These are phyloP conservation scores for Dendropsophus ebraccatus DNA, from an alignment of 2,113 vertebrate genomes.

Conservation along the genomic window DNA sequence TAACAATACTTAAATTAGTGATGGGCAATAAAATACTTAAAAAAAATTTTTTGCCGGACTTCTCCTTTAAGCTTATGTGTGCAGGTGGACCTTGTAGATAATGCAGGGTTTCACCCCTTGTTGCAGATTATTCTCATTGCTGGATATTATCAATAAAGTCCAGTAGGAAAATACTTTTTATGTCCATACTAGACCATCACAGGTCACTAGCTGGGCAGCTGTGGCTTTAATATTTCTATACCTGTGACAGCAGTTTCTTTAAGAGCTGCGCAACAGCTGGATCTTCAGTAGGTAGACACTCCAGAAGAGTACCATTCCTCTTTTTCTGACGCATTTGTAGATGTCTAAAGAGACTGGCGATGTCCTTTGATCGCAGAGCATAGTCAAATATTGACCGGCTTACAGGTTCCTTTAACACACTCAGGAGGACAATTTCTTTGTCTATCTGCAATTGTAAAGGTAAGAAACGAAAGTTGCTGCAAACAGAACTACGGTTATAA, in stretches of 20 bases:
- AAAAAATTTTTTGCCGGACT: no score
- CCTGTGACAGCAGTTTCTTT: slow-evolving; percentile 96
- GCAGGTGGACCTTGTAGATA: no score
- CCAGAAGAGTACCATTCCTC: slow-evolving; percentile 81
- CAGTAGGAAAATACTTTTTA: no score
- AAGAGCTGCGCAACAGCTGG: slow-evolving; percentile 91
- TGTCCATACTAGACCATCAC: no score
- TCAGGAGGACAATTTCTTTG: slow-evolving; percentile 94
- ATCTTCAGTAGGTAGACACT: slow-evolving; percentile 89
- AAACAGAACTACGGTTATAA: background rate
- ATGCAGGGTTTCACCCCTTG: no score
- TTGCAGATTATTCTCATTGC: no score
- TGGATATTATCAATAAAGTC: no score
- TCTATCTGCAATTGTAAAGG: slow-evolving; percentile 81
- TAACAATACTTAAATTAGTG: no score
- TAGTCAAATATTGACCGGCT: slow-evolving; percentile 98
- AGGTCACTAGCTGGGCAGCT: no score
- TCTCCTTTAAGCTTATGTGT: no score
- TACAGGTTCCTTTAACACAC: slow-evolving; percentile 94
- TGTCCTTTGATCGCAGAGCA: slow-evolving; percentile 92
- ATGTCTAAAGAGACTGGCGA: slow-evolving; percentile 89
- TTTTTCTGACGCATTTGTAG: slow-evolving; percentile 93
- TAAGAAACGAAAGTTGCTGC: background rate
- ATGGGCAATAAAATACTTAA: no score
- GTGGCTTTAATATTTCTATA: slow-evolving; percentile 59